Evolutionary conservation across 64 coral and sea anemone genomes (phyloP).

Genomic region (Montipora capricornis): DNA sequence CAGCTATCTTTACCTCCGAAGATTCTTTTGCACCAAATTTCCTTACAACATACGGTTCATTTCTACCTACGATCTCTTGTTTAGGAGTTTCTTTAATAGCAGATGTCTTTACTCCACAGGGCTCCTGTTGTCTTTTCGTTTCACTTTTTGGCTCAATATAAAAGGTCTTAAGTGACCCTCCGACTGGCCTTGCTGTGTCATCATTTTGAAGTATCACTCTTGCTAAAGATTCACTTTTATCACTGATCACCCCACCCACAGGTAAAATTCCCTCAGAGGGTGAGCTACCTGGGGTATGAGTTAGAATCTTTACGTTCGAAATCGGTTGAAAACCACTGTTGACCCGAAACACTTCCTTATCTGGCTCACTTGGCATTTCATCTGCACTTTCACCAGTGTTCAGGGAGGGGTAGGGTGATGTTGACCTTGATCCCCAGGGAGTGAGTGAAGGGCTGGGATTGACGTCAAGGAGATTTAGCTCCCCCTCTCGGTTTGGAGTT

Average conservation of each 20-base stretch:
- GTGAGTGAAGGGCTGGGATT: conserved; percentile 1
- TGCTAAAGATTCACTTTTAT: background rate
- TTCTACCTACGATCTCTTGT: background rate
- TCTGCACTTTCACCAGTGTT: background rate
- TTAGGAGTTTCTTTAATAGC: background rate
- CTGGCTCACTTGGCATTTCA: background rate
- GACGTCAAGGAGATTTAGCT: background rate
- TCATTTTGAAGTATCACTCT: background rate
- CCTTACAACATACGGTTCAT: background rate
- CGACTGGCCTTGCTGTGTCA: background rate
- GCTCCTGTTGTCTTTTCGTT: background rate
- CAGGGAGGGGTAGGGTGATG: conserved; percentile 30
- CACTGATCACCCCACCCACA: conserved; percentile 33
- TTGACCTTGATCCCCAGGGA: conserved; percentile 51
- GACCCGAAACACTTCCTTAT: background rate
- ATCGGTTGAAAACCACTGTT: conserved; percentile 20
- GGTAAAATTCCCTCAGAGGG: conserved; percentile 32
- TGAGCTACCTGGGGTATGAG: background rate
- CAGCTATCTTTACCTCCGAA: background rate
- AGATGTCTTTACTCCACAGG: background rate
- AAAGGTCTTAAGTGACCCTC: background rate
- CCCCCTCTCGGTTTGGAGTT: background rate
- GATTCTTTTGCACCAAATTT: background rate
- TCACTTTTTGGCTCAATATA: background rate
- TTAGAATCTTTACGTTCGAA: background rate